A percentile compares a stretch with the other conserved stretches of the same genome.
phyloP scores from a whole-genome alignment of 2,797 vertebrate genomes.

The Mycteria americana region DNA sequence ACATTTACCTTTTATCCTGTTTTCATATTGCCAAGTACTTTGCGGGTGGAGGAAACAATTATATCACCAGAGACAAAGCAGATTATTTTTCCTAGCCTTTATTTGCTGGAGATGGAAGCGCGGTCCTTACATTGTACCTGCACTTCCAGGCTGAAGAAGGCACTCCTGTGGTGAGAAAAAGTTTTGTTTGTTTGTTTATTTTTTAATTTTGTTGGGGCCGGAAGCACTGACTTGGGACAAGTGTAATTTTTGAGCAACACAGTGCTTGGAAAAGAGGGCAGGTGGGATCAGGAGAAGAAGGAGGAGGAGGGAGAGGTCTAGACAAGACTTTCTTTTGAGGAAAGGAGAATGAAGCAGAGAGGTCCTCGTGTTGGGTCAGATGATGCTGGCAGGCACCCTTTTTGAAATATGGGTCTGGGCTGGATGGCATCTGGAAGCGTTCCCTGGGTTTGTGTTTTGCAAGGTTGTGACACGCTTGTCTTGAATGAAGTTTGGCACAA shows the following conservation, averaged over 20 bases:
- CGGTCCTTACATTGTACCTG: rapidly evolving
- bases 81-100: background rate
- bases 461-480: background rate
- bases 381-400: background rate
- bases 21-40: background rate
- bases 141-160: background rate
- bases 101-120: background rate
- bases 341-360: background rate
- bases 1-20: background rate
- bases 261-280: background rate
- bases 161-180: background rate
- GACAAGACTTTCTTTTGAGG: background rate
- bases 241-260: background rate
- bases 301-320: background rate
- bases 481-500: background rate
- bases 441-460: background rate
- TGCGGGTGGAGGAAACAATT: background rate
- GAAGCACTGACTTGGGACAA: background rate
- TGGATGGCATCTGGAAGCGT: background rate
- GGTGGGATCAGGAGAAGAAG: background rate
- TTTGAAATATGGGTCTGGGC: background rate
- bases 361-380: background rate
- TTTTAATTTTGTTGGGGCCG: background rate
- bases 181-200: background rate
- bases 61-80: background rate